Conservation (phyloP, 1,140 invertebrate genomes). For the Anoplophora glabripennis region DNA sequence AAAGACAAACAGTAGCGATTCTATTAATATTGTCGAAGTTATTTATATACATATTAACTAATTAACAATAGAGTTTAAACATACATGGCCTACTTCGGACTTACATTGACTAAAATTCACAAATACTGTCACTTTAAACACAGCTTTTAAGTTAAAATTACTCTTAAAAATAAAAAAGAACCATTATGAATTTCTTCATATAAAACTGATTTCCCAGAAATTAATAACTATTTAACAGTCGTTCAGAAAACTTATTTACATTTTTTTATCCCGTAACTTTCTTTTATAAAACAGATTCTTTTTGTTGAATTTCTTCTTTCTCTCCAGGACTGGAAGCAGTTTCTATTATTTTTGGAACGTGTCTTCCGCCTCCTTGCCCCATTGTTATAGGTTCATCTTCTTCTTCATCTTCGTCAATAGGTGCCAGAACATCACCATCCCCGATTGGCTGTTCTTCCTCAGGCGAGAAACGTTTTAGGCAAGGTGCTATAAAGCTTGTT, state of each 20-base stretch:
- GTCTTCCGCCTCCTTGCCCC: slow-evolving; percentile 43
- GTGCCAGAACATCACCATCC: slow-evolving; percentile 67
- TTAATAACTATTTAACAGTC: neutral
- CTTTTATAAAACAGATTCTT: slow-evolving; percentile 65
- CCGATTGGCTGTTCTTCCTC: slow-evolving; percentile 56
- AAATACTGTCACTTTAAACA: slow-evolving; percentile 13
- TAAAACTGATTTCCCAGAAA: too few relatives aligned
- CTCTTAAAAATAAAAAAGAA: too few relatives aligned
- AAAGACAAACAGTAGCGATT: neutral
- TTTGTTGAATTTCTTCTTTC: slow-evolving; percentile 64
- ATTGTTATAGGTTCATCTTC: slow-evolving; percentile 69
- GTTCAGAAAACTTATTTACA: neutral
- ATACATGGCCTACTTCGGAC: slow-evolving; percentile 19
- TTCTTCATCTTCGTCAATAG: slow-evolving; percentile 79
- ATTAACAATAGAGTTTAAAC: slow-evolving; percentile 25
- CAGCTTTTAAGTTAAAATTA: too few relatives aligned
- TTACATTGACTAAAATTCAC: slow-evolving; percentile 26
- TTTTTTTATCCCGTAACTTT: too few relatives aligned
- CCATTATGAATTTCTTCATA: too few relatives aligned
- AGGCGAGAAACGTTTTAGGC: slow-evolving; percentile 60
- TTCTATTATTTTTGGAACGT: slow-evolving; percentile 50
- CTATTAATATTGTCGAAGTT: slow-evolving; percentile 24
- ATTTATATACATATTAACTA: slow-evolving; percentile 24
- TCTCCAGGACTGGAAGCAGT: slow-evolving; percentile 56
- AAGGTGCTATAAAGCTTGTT: slow-evolving; percentile 80